These are phyloP conservation scores for Recurvirostra avosetta DNA, from an alignment of 2,113 vertebrate species.

Conservation along the genomic window DNA sequence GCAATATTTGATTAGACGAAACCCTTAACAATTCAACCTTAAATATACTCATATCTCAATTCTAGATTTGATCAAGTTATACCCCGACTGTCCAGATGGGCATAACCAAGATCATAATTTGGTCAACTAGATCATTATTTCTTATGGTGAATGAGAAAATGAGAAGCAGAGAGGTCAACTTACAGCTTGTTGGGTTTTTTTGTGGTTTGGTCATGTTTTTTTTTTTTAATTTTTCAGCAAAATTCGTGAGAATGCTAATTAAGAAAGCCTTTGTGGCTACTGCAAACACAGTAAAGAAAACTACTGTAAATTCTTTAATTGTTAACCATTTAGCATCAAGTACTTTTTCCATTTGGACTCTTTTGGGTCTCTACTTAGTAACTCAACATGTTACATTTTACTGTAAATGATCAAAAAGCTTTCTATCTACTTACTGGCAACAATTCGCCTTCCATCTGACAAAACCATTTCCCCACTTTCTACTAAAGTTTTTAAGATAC, in stretches of 20 bases:
- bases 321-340: neutral
- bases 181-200: neutral
- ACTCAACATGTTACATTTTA: neutral
- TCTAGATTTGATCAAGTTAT: neutral
- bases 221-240: neutral
- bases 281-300: neutral
- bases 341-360: neutral
- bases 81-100: neutral
- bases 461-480: constrained; percentile 98
- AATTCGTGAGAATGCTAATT: neutral
- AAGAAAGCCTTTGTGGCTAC: neutral
- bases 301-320: neutral
- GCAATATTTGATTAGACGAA: neutral
- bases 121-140: neutral
- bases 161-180: neutral
- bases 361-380: neutral
- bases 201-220: neutral
- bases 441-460: constrained; percentile 90
- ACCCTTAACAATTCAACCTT: neutral
- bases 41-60: neutral
- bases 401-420: neutral
- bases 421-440: constrained; percentile 81
- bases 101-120: neutral
- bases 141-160: neutral
- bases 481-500: constrained; percentile 95